Evolutionary conservation across 2,888 invertebrate genomes (phyloP), one percentile per base, ranked within the genome.

Genomic region (Parelbella ahira): DNA sequence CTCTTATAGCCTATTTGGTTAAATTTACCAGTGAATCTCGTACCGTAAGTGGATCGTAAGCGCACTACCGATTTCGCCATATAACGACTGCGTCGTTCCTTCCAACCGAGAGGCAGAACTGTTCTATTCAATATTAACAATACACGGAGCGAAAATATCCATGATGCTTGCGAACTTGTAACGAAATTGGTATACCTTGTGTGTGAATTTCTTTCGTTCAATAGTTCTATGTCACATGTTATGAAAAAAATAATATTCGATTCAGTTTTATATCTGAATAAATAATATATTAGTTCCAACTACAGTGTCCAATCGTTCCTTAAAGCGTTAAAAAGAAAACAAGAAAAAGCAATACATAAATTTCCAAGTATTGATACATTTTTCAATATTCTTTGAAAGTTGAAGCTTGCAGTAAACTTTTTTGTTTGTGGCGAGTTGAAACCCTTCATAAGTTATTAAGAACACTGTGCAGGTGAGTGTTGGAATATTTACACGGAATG

Each of bases 1-100:
- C 68, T 63, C 55, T 62, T 66, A 67, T 72, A 68, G 71, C 68
- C 74, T 68, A 77, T 79, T 78, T 76, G 75, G 71, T 66, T 70
- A 68, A 74, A 75, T 76, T 74, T 73, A 73, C 67, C 67, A 69
- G 63, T 55, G 63, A 60, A 62, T 62, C 55, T 61, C 51, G 56
- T 44, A 45, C 57, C 47, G 54, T 57, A 54, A 58, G 54, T 54
- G 57, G 52, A 51, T 49, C 49, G 54, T 56, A 49, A 54, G 49
- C 47, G 49, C 32, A 44, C 46, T 46, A 55, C 54, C 50, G 50
- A 56, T 57, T 54, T 53, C 42, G 48, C 49, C 37, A 47, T 46
- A 51, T 52, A 53, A 54, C 45, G 43, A 44, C 37, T 45, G 37
- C 34, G 28, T 42, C 38, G 21, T 8, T 42, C 28, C 28, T 37